Base-by-base conservation (phyloP, 2,113 vertebrate species). In the Xenopus tropicalis region DNA sequence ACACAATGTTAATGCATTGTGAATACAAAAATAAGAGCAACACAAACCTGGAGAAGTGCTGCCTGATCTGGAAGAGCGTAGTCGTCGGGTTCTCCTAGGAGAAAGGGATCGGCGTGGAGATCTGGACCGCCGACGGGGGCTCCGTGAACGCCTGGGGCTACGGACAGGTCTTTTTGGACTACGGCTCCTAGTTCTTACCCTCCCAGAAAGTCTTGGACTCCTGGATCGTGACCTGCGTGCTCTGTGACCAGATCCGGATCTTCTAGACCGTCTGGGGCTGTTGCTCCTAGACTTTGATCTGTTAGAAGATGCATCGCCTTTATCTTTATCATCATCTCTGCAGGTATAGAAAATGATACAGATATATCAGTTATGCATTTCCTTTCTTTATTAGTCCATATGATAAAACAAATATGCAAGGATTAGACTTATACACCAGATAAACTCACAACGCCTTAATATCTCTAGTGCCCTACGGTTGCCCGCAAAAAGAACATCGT, bases 41-140 rank as follows among this genome's bases (percentile, higher is more conserved):
- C 12, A 14, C 16, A 1, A 81, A 94, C 93, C 90, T 85, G 90
- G 84, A 8, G 90, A 91, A 68, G 78, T 86, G n/a, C 73, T 79
- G n/a, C 72, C 83, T 72, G 82, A 85, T 80, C 84, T 84, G 3
- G 66, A 79, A 0, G 48, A 75, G 66, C 85, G 84, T 10, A 91
- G 90, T 16, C 75, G 74, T 14, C 82, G 76, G 0, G 79, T 72
- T 25, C 86, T 75, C 63, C 82, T 82, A 0, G 89, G 87, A 4
- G 88, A 90, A 17, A 83, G 79, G 1, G 89, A 89, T 21, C 89
- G 79, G 4, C 16, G 69, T 3, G 69, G 69, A 48, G 76, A 66
- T 12, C 76, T 57, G 7, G 61, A 9, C 3, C 52, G 51, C 3
- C 48, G 67, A 1, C 29, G 52, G 12, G 74, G 69, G n/a, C 68